Evolutionary conservation across 1,140 invertebrate species (phyloP).

Genomic region (Drosophila nigromelanica): DNA sequence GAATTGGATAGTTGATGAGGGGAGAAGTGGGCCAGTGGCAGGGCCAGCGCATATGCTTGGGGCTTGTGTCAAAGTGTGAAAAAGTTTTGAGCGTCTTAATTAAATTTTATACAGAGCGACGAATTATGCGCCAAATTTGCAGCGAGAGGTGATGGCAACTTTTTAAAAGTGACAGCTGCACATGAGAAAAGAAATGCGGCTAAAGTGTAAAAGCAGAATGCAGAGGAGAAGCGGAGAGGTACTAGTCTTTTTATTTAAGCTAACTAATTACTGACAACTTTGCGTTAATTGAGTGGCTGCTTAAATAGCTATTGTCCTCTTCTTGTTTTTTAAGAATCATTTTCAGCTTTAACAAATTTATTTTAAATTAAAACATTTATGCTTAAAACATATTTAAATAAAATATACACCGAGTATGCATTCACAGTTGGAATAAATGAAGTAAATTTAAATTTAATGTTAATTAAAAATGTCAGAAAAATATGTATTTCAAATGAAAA

Average conservation of each 20-base stretch:
- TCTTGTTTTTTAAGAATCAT: slow-evolving; percentile 1
- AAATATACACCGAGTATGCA: too few species aligned
- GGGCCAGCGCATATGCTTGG: slow-evolving; percentile 63
- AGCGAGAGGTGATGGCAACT: slow-evolving; percentile 54
- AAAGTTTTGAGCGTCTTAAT: slow-evolving; percentile 80
- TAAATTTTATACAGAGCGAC: slow-evolving; percentile 74
- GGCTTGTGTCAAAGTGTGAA: slow-evolving; percentile 79
- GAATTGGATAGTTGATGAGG: slow-evolving; percentile 2
- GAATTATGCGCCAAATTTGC: slow-evolving; percentile 50
- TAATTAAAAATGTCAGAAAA: slow-evolving; percentile 4
- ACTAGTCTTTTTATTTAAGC: slow-evolving; percentile 63
- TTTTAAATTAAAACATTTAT: too few species aligned
- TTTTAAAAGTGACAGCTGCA: slow-evolving; percentile 80
- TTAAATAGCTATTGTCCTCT: slow-evolving; percentile 44
- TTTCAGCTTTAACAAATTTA: not conserved
- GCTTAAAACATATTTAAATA: not conserved
- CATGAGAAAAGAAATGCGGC: slow-evolving; percentile 42
- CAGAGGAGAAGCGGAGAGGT: not conserved
- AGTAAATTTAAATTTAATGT: slow-evolving; percentile 11
- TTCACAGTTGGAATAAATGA: not conserved
- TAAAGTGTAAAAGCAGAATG: slow-evolving; percentile 10
- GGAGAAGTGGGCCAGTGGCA: slow-evolving; percentile 1
- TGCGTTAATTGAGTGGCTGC: slow-evolving; percentile 63
- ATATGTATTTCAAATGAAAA: slow-evolving; percentile 4
- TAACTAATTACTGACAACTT: slow-evolving; percentile 70